phyloP scores from a whole-genome alignment of 2,797 vertebrate species.

The Botia almorhae region DNA sequence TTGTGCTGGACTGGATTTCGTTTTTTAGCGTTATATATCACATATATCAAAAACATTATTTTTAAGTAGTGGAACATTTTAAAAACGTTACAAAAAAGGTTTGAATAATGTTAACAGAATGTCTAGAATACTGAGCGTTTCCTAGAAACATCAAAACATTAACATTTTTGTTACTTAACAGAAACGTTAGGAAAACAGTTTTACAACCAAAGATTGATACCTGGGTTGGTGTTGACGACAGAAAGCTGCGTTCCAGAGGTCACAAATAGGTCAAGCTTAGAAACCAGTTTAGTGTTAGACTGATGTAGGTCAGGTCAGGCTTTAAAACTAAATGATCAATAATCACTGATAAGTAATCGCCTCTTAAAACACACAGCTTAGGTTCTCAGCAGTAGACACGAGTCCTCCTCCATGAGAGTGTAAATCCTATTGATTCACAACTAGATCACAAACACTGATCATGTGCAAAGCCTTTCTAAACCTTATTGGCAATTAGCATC shows the following conservation, averaged over 20 bases:
- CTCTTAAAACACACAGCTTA: not conserved
- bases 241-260: constrained; percentile 1
- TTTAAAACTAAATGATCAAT: constrained; percentile 7
- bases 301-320: not conserved
- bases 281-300: constrained; percentile 13
- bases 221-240: not conserved
- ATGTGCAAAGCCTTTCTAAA: constrained; percentile 41
- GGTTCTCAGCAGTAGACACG: constrained; percentile 2
- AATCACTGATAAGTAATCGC: constrained; percentile 2
- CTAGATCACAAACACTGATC: constrained; percentile 43
- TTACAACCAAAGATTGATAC: too few species aligned
- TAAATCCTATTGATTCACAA: constrained; percentile 41
- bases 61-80: too few species aligned
- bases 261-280: not conserved
- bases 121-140: too few species aligned
- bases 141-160: too few species aligned
- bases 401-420: not conserved
- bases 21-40: too few species aligned
- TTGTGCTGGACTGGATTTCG: constrained; percentile 6
- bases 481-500: constrained; percentile 42
- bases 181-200: too few species aligned
- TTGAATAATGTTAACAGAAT: too few species aligned
- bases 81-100: too few species aligned
- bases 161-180: too few species aligned
- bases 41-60: too few species aligned